Evolutionary conservation across 2,113 vertebrate genomes (phyloP), one percentile per base, ranked within the genome.

Genomic region (Melanerpes aurifrons): DNA sequence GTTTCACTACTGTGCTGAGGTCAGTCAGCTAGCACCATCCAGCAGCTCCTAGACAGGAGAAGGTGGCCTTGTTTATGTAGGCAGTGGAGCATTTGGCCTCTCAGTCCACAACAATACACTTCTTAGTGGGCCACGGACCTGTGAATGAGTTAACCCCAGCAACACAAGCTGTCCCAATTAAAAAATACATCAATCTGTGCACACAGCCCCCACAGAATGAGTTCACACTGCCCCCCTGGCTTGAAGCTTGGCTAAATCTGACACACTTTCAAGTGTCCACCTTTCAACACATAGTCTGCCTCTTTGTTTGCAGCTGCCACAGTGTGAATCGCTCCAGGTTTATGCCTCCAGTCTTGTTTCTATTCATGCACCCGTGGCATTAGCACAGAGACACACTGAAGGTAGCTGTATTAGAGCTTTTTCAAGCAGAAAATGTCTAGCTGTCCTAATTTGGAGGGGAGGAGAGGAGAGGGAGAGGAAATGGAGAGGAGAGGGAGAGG

Each of bases 241-340:
- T 54, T 82, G 92, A 73, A 53, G 56, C 64, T 26, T 70, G 59
- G 29, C 50, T 85, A 50, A 79, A 62, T n/a, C 40, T 59, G 64
- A 73, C 75, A 62, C 8, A 43, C 32, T 91, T 91, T 35, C 57
- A n/a, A 50, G 54, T 32, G 48, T 26, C 56, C 1, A 4, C 74
- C 58, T 82, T 72, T 62, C 79, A 67, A 28, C 50, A 82, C 68
- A 3, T 12, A 11, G 20, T 8, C 87, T 92, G 93, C 35, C 50
- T 37, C 93, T 96, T 69, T 94, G 59, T 92, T 20, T 92, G 92
- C 94, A 96, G 82, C 95, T 96, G 94, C 85, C 94, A 82, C 28
- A 10, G 93, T 64, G 93, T 50, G 86, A 95, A 73, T 37, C 57
- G 72, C 68, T 69, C 69, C 82, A 68, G 75, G 61, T 84, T 61